These are phyloP conservation scores for Urocyon cinereoargenteus DNA, from an alignment of 2,797 vertebrate species.

Conservation along the genomic window DNA sequence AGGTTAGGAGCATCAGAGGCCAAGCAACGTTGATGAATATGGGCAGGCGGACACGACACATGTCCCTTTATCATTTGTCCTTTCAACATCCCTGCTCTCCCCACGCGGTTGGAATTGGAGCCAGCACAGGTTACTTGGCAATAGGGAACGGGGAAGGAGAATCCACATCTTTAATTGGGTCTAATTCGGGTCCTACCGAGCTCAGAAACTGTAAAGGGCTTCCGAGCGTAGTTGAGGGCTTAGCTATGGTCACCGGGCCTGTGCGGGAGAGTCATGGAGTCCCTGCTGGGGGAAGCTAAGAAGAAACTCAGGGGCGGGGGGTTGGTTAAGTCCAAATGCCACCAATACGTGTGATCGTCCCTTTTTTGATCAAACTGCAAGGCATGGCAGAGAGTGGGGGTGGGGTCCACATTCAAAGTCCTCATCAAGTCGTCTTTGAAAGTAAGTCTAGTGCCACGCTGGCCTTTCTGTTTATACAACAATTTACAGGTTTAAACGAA, in stretches of 20 bases:
- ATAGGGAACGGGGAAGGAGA: constrained; percentile 76
- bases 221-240: constrained; percentile 79
- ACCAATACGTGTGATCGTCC: constrained; percentile 85
- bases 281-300: constrained; percentile 83
- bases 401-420: constrained; percentile 86
- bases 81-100: constrained; percentile 83
- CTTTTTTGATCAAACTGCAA: constrained; percentile 86
- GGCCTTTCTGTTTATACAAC: constrained; percentile 89
- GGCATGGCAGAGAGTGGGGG: constrained; percentile 82
- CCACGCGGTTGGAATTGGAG: constrained; percentile 81
- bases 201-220: constrained; percentile 83
- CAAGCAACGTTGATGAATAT: constrained; percentile 79
- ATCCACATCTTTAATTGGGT: constrained; percentile 82
- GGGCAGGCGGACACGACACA: constrained; percentile 75
- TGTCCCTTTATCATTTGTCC: constrained; percentile 82
- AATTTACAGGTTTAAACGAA: constrained; percentile 89
- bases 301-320: constrained; percentile 84
- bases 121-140: constrained; percentile 73
- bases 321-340: constrained; percentile 85
- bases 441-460: constrained; percentile 79
- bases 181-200: constrained; percentile 82
- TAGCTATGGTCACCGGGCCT: constrained; percentile 84
- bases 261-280: constrained; percentile 72
- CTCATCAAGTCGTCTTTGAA: constrained; percentile 86
- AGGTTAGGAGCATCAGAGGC: constrained; percentile 81